Evolutionary conservation across 2,113 vertebrate genomes (phyloP).

Genomic region (Passerina amoena): DNA sequence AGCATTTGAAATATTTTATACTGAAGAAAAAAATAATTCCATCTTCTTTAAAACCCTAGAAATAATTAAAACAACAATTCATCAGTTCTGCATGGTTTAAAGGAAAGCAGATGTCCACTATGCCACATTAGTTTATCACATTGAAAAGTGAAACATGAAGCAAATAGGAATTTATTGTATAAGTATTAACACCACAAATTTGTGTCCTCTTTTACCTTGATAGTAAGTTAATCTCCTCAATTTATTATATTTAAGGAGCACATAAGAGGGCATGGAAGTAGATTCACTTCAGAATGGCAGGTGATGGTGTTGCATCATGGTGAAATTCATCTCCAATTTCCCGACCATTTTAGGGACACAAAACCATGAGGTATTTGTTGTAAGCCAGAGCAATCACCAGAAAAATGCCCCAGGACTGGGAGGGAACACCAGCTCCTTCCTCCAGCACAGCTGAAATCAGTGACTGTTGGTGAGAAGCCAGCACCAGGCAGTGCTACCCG

Average conservation of each 20-base stretch:
- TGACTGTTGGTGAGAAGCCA: background rate
- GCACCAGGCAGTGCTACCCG: background rate
- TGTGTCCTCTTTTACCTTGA: background rate
- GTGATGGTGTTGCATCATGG: accelerated
- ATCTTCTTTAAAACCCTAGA: background rate
- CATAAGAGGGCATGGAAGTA: background rate
- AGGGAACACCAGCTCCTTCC: background rate
- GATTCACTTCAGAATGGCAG: background rate
- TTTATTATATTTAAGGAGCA: background rate
- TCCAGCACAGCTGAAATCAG: background rate
- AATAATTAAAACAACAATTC: background rate
- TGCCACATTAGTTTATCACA: background rate
- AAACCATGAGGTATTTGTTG: background rate
- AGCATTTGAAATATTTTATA: background rate
- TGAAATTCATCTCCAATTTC: background rate
- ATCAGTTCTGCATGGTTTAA: background rate
- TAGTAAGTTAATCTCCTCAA: background rate
- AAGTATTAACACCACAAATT: background rate
- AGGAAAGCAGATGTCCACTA: background rate
- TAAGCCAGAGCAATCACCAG: background rate
- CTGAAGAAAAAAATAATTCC: background rate
- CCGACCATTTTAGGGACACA: background rate
- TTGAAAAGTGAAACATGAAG: background rate
- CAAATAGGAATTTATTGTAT: background rate
- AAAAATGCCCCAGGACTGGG: background rate